phyloP scores from a whole-genome alignment of 2,888 invertebrate genomes.

The Melanophora roralis region DNA sequence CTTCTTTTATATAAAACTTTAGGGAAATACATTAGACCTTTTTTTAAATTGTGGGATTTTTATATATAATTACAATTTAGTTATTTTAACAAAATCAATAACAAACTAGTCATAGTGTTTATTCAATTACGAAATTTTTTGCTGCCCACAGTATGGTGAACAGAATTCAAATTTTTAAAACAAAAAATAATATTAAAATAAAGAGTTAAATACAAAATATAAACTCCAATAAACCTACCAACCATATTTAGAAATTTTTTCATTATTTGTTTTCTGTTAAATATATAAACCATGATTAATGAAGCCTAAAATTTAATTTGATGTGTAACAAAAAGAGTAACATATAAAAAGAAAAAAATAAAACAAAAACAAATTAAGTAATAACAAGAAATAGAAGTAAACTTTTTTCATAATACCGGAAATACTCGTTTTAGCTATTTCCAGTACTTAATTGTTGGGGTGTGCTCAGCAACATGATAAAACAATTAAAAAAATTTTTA shows the following conservation, averaged over 20 bases:
- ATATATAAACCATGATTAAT: conserved; percentile 49
- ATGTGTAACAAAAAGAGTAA: background rate
- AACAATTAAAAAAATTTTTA: background rate
- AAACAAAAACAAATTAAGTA: background rate
- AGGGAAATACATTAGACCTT: too few species aligned
- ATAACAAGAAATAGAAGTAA: background rate
- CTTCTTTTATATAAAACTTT: too few species aligned
- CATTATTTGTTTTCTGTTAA: conserved; percentile 11
- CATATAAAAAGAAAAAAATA: background rate
- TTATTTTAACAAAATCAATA: too few species aligned
- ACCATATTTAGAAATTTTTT: conserved; percentile 7
- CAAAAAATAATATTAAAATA: background rate
- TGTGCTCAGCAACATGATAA: background rate
- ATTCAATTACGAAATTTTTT: conserved; percentile 3
- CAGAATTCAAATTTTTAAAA: background rate
- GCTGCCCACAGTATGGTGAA: conserved; percentile 26
- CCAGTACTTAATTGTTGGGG: conserved; percentile 4
- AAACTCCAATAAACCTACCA: background rate
- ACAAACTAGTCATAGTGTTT: background rate
- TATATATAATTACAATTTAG: background rate
- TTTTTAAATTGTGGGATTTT: background rate
- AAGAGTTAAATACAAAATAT: background rate
- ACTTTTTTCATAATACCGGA: conserved; percentile 43
- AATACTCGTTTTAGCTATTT: conserved; percentile 29
- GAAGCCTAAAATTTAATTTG: conserved; percentile 50